Evolutionary conservation across 2,113 vertebrate species (phyloP).

Genomic region (Bubo scandiacus): DNA sequence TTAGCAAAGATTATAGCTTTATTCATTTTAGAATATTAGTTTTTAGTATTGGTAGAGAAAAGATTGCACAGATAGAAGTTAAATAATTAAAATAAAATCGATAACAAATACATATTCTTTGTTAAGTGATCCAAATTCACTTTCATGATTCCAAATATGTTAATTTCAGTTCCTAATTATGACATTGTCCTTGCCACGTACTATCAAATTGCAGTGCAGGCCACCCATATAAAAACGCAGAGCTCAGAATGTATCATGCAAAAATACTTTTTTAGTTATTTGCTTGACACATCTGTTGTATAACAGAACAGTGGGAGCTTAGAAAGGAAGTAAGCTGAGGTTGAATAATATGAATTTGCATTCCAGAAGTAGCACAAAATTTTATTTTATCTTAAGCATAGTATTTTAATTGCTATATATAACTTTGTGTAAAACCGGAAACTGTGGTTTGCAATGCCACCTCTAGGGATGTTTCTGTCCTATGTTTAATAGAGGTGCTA

Average conservation of each 20-base stretch:
- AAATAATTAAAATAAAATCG: neutral
- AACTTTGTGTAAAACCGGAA: neutral
- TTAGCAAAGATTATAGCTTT: neutral
- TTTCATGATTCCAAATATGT: neutral
- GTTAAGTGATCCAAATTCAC: neutral
- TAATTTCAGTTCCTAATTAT: neutral
- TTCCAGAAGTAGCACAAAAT: neutral
- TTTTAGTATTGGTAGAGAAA: neutral
- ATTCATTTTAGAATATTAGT: neutral
- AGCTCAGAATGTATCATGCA: neutral
- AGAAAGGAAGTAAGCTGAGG: neutral
- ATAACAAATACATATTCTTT: neutral
- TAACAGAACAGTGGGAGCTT: neutral
- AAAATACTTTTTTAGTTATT: neutral
- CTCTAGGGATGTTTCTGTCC: neutral
- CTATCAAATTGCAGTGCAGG: neutral
- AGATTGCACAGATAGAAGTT: neutral
- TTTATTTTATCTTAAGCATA: neutral
- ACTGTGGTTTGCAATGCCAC: neutral
- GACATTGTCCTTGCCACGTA: neutral
- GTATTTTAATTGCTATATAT: constrained; percentile 2
- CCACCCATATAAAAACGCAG: neutral
- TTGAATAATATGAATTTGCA: constrained; percentile 1
- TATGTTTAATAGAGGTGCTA: neutral
- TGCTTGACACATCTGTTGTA: neutral